These are phyloP conservation scores for Ophion slaviceki DNA, from an alignment of 2,888 invertebrate genomes.

Conservation along the genomic window DNA sequence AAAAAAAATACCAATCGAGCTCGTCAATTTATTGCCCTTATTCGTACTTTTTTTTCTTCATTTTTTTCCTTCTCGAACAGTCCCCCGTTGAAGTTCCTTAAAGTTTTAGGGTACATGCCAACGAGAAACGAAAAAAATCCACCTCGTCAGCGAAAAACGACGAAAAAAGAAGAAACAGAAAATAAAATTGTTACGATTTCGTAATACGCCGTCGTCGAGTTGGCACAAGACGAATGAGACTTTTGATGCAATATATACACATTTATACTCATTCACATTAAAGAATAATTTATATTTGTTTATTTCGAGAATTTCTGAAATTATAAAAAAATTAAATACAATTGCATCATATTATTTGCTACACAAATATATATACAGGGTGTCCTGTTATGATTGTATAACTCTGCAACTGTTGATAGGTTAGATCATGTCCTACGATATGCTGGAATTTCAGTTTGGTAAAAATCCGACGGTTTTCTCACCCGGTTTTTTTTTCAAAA, in stretches of 20 bases:
- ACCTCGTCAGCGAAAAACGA: background rate
- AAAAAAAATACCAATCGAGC: background rate
- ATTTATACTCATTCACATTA: background rate
- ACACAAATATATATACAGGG: no score
- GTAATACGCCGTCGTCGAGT: background rate
- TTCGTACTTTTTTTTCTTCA: background rate
- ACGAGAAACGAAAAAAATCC: background rate
- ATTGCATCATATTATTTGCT: no score
- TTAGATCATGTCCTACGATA: no score
- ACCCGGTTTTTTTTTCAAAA: no score
- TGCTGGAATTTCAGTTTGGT: no score
- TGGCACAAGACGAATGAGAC: background rate
- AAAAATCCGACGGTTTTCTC: no score
- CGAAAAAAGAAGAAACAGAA: background rate
- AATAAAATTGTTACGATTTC: slow-evolving; percentile 14
- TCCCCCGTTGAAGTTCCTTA: no score
- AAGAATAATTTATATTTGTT: background rate
- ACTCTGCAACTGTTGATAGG: no score
- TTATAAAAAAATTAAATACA: background rate
- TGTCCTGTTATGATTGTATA: no score
- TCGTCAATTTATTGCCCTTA: background rate
- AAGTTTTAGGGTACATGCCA: no score
- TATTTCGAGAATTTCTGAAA: no score
- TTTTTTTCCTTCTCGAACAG: no score
- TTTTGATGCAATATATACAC: background rate